Conservation (phyloP, 2,113 vertebrate genomes). For the Pollachius pollachius region DNA sequence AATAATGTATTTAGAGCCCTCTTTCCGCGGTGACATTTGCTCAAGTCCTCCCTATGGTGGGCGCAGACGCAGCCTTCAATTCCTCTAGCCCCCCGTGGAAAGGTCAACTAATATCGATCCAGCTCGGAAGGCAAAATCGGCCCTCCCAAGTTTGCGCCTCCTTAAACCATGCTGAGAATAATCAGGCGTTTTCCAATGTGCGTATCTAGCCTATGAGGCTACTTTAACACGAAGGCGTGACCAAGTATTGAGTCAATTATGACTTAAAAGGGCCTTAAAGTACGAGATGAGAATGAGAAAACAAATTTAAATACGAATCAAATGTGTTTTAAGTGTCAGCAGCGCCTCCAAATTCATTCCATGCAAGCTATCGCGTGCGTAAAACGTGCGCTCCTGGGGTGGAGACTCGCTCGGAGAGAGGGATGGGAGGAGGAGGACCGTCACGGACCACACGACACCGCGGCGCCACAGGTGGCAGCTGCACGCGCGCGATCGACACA, state of each 20-base stretch:
- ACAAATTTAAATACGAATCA: background rate
- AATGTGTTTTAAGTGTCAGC: conserved; percentile 5
- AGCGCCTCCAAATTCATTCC: no score
- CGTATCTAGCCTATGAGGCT: no score
- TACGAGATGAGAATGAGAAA: background rate
- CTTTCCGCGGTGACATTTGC: conserved; percentile 66
- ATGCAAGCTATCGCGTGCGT: conserved; percentile 29
- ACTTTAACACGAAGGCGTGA: no score
- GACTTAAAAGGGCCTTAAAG: no score
- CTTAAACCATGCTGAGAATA: background rate
- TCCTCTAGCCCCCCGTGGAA: conserved; percentile 46
- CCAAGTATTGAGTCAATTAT: no score
- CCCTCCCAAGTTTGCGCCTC: conserved; percentile 24
- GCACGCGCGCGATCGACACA: no score
- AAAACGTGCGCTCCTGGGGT: conserved; percentile 56
- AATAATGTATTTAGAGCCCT: conserved; percentile 56
- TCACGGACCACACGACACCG: conserved; percentile 15
- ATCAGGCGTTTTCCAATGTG: no score
- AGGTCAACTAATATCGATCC: conserved; percentile 68
- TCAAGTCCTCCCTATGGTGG: conserved; percentile 45
- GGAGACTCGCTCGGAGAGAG: conserved; percentile 45
- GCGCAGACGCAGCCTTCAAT: conserved; percentile 22
- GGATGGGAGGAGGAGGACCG: conserved; percentile 4
- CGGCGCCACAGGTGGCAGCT: conserved; percentile 52
- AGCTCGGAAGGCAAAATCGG: conserved; percentile 34